A percentile compares a stretch with the other conserved stretches of the same genome.
These are phyloP conservation scores for Zaprionus ghesquierei DNA, from an alignment of 1,140 invertebrate species.

Conservation along the genomic window DNA sequence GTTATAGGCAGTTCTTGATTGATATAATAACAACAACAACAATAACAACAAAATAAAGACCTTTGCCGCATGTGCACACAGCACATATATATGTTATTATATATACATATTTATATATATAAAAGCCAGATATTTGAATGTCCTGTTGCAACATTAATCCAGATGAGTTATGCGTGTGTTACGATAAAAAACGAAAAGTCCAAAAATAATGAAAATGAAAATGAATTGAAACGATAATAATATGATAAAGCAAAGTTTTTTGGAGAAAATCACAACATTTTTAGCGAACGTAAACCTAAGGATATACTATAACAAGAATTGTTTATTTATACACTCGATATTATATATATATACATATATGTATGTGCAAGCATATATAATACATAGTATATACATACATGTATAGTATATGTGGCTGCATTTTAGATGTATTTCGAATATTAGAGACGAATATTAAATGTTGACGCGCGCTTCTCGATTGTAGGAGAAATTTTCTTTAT, in stretches of 20 bases:
- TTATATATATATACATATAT: not conserved
- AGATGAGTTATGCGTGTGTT: not conserved
- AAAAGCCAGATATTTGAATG: not conserved
- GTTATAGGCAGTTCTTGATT: not conserved
- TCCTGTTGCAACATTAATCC: constrained; percentile 1
- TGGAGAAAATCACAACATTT: constrained; percentile 7
- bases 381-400: constrained; percentile 18
- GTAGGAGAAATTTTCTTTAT: not conserved
- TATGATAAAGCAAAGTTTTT: constrained; percentile 1
- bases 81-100: not conserved
- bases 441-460: not conserved
- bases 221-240: not conserved
- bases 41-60: not conserved
- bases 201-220: not conserved
- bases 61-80: not conserved
- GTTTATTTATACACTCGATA: constrained; percentile 2
- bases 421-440: not conserved
- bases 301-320: constrained; percentile 1
- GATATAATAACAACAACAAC: no score
- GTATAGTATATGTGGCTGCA: not conserved
- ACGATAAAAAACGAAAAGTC: not conserved
- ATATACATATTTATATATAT: constrained; percentile 12
- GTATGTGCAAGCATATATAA: not conserved
- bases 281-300: constrained; percentile 17
- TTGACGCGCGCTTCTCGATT: not conserved